Evolutionary conservation across 2,888 invertebrate genomes (phyloP), one percentile per base, ranked within the genome.

Genomic region (Dryomyza anilis): DNA sequence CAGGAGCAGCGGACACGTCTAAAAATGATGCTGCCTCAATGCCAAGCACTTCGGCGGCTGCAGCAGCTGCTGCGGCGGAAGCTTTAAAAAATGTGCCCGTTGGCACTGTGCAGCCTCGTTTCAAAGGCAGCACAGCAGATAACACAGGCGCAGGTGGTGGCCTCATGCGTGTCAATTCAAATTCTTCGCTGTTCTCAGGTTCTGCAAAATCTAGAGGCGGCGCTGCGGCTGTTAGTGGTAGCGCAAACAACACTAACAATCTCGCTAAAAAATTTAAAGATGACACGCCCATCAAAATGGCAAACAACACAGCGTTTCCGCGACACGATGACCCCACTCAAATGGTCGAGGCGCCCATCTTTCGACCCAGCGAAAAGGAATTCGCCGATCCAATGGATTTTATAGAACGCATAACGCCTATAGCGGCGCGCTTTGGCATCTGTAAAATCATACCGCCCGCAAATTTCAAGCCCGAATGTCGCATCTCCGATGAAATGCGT

Each of bases 361-460:
- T 92, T 80, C 86, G 89, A 76, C 95, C 95, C 0, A 89, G 90
- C 0, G 91, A 90, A 67, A 90, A 90, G 72, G 94, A 96, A 76
- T 95, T 96, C 77, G 86, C 89, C 79, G 95, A 96, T 85, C 96
- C 96, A 0, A 83, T 96, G 5, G 88, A 89, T 67, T 96, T 92
- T 74, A 92, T 95, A 64, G 91, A 93, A 67, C 88, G 90, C 66
- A 93, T 96, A 33, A 86, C 90, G 58, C 86, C 89, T 0, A 85
- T 87, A 60, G 94, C 94, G 0, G 90, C 91, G 50, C 88, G 89
- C 65, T 95, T 88, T 80, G 96, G 96, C 0, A 88, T 97, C 66
- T 96, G 96, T 77, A 88, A 92, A 70, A 92, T 97, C 27, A 89
- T 95, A 23, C 93, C 96, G 3, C 96, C 96, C 0, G 78, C 86